Conservation (phyloP, 2,888 invertebrate species). For the Eupithecia dodoneata region DNA sequence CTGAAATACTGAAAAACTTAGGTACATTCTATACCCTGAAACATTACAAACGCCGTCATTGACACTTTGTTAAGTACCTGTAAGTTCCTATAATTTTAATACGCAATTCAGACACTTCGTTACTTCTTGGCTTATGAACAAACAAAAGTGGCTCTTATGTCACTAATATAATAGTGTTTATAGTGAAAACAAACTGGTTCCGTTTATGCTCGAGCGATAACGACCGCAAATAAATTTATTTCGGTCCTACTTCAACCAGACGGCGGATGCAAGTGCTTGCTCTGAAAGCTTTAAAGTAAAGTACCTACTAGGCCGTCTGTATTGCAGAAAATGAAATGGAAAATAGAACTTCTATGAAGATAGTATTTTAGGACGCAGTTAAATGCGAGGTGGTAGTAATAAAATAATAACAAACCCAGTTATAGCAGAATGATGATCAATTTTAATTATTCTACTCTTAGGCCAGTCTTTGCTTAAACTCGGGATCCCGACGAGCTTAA, state of each 20-base stretch:
- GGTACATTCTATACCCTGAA: neutral
- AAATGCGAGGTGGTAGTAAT: neutral
- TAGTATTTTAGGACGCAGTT: neutral
- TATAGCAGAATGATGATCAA: too few relatives aligned
- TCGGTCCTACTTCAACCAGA: constrained; percentile 14
- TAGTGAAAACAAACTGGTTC: constrained; percentile 20
- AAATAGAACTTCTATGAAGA: neutral
- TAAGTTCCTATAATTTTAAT: neutral
- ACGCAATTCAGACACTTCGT: neutral
- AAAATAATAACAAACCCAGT: neutral
- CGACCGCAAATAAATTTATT: constrained; percentile 30
- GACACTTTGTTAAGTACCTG: neutral
- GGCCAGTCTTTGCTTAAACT: too few relatives aligned
- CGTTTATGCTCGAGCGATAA: constrained; percentile 14
- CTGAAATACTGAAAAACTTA: too few relatives aligned
- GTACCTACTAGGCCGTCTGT: neutral
- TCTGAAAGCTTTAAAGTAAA: neutral
- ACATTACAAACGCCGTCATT: neutral
- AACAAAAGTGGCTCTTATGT: constrained; percentile 2
- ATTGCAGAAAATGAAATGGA: neutral
- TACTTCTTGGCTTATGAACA: constrained; percentile 11
- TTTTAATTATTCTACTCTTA: too few relatives aligned
- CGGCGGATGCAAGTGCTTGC: constrained; percentile 8
- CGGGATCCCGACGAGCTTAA: too few relatives aligned
- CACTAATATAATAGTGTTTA: constrained; percentile 12